Evolutionary conservation across 2,113 vertebrate species (phyloP), one percentile per base, ranked within the genome.

Genomic region (Narcine bancroftii): DNA sequence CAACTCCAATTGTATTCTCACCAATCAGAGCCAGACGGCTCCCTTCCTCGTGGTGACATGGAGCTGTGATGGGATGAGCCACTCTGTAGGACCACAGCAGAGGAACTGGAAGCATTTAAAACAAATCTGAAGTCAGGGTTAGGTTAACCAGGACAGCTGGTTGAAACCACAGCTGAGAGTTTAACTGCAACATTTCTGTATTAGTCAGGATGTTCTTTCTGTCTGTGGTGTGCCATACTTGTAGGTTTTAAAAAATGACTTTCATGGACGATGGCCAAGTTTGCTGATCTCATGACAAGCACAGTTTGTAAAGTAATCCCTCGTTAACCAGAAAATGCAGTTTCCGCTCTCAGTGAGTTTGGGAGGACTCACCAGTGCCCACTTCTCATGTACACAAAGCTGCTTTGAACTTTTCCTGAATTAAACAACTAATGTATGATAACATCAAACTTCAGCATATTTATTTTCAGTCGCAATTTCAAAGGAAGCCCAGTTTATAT

Each of bases 91-190:
- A 21, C 50, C 53, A 60, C 53, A 87, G 50, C 7, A 3, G 6
- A 6, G 19, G 53, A 36, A 33, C 53, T 60, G 53, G 33, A 63
- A n/a, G 81, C 19, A 87, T 63, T 87, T 53, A 56, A 87, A 87
- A 87, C 17, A 60, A 87, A 63, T 36, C 15, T 63, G 50, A 87
- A 36, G 33, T 7, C 81, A 36, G 53, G 21, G 50, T 60, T 87
- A 56, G 81, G 81, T 87, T 87, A 87, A 87, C 81, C 81, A 87
- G 50, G 81, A 87, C 53, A 63, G 81, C 81, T 87, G 81, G n/a
- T 60, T 19, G 53, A 87, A 87, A 60, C 81, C 81, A 63, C 81
- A 87, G n/a, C 33, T 60, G 17, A 87, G 81, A 60, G 53, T 60
- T 56, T 19, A 63, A 60, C 81, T 87, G 60, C 81, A 36, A 87